phyloP scores from a whole-genome alignment of 92 coral and sea anemone species.

The Phymanthus crucifer region DNA sequence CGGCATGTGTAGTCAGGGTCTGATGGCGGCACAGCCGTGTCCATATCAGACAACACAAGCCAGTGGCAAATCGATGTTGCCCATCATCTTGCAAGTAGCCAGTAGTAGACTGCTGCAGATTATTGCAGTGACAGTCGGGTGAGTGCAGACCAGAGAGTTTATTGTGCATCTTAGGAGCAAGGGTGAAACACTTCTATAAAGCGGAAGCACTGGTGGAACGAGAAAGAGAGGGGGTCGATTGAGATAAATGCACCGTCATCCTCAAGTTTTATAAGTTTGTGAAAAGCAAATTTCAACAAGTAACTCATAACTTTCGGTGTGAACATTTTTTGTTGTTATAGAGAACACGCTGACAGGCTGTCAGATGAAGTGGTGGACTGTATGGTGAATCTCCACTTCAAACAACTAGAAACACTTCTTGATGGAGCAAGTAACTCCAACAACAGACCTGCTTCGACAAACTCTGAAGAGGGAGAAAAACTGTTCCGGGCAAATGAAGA shows the following conservation, averaged over 20 bases:
- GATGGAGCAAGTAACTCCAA: slow-evolving; percentile 27
- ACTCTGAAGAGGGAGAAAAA: slow-evolving; percentile 5
- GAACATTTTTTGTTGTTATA: slow-evolving; percentile 11
- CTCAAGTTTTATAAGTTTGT: too few species aligned
- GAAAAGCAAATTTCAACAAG: too few species aligned
- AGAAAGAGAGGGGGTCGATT: too few species aligned
- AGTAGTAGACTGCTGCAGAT: slow-evolving; percentile 77
- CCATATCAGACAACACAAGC: slow-evolving; percentile 62
- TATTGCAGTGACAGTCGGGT: slow-evolving; percentile 82
- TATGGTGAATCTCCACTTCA: slow-evolving; percentile 64
- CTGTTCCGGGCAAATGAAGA: slow-evolving; percentile 40
- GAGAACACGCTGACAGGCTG: slow-evolving; percentile 75
- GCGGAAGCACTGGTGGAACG: too few species aligned
- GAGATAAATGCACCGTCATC: too few species aligned
- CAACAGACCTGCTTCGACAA: neutral
- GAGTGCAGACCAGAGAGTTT: neutral
- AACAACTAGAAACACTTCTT: slow-evolving; percentile 56
- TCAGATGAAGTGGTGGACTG: slow-evolving; percentile 63
- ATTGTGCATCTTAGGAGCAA: too few species aligned
- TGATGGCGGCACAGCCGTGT: slow-evolving; percentile 71
- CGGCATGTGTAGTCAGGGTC: slow-evolving; percentile 71
- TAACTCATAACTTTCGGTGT: neutral
- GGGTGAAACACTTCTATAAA: too few species aligned
- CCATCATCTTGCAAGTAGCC: slow-evolving; percentile 72
- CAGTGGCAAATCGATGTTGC: slow-evolving; percentile 61